Evolutionary conservation across 2,797 vertebrate species (phyloP), one percentile per base, ranked within the genome.

Genomic region (Platalea minor): DNA sequence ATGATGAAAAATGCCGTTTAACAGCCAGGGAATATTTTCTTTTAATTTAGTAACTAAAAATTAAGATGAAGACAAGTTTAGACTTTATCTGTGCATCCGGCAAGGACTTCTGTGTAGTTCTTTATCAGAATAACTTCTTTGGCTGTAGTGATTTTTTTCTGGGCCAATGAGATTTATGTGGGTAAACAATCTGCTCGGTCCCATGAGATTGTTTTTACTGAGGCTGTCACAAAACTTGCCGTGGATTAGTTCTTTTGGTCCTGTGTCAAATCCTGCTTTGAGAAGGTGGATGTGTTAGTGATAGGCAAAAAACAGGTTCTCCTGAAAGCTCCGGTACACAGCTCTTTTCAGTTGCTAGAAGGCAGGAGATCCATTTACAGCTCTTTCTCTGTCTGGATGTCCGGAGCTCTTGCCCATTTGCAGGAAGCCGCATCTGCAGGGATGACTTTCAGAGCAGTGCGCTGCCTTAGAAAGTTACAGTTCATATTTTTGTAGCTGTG

Each of bases 161-260:
- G 53, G 43, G 18, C 17, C 12, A 1, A 0, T 61, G 46, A 0
- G 1, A 28, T 87, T 73, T 57, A 4, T 18, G 8, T 41, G 25
- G 37, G 10, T 37, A 57, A 80, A 15, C 20, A 67, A 11, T 79
- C 56, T 85, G 24, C 60, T 82, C 13, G 37, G 8, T 80, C 29
- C 21, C 7, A 8, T 46, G 26, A 74, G 20, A 23, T 1, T n/a
- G 21, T 57, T 81, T 77, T 85, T 91, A 80, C 57, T 68, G 53
- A 78, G 33, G 5, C 26, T 91, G 8, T 94, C 68, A 69, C 39
- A 80, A 77, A 95, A 57, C 19, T 70, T 92, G 29, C 29, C 33
- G 7, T 70, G 39, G 29, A 51, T 85, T 70, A 77, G 43, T 82
- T 23, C 13, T 82, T 94, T 73, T 59, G 13, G 20, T 75, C 8